These are phyloP conservation scores for Heliconius ethilla DNA, from an alignment of 2,888 invertebrate genomes.

Conservation along the genomic window DNA sequence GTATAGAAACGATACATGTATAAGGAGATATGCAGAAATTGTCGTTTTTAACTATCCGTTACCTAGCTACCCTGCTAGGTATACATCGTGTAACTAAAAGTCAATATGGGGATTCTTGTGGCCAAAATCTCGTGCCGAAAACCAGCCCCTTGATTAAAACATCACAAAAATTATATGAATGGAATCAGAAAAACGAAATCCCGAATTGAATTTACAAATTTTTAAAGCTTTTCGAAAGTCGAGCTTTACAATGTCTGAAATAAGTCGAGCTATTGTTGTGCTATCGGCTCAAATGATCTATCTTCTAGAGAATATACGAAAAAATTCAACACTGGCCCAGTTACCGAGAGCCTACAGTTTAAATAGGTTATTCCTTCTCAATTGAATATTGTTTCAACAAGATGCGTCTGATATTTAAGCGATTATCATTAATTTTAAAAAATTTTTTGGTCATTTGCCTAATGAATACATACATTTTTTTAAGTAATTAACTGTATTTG, in stretches of 20 bases:
- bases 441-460: neutral
- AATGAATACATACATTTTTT: too few relatives aligned
- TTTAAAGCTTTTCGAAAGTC: neutral
- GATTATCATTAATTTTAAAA: neutral
- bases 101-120: neutral
- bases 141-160: neutral
- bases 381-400: conserved; percentile 20
- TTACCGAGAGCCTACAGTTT: conserved; percentile 6
- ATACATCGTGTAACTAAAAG: too few relatives aligned
- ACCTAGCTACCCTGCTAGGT: too few relatives aligned
- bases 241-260: conserved; percentile 13
- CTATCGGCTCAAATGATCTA: conserved; percentile 20
- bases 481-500: too few relatives aligned
- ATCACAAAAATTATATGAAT: neutral
- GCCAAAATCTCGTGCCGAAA: neutral
- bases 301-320: conserved; percentile 7
- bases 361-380: conserved; percentile 10
- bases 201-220: conserved; percentile 1
- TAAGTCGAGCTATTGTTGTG: conserved; percentile 13
- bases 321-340: conserved; percentile 17
- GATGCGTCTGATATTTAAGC: neutral
- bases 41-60: too few relatives aligned
- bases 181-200: neutral
- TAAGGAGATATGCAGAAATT: too few relatives aligned
- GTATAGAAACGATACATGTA: too few relatives aligned